Conservation (phyloP, 1,140 invertebrate species). For the Episyrphus balteatus region DNA sequence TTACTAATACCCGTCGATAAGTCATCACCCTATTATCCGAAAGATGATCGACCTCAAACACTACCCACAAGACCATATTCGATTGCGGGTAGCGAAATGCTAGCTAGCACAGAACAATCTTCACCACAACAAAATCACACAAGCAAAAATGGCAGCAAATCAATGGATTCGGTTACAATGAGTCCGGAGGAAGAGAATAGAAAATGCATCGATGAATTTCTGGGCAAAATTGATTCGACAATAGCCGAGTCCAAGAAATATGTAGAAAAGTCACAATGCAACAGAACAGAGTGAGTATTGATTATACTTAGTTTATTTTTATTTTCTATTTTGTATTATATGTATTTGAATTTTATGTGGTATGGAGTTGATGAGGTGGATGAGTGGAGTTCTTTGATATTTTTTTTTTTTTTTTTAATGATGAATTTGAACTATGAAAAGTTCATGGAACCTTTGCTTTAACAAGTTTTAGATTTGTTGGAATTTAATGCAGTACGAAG, state of each 20-base stretch:
- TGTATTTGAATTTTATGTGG: too few species aligned
- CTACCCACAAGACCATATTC: slow-evolving; percentile 34
- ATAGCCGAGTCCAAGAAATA: slow-evolving; percentile 75
- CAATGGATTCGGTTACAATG: slow-evolving; percentile 37
- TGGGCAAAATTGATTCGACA: slow-evolving; percentile 75
- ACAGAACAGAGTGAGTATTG: slow-evolving; percentile 62
- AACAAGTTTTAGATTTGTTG: too few species aligned
- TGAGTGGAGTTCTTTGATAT: too few species aligned
- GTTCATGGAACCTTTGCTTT: too few species aligned
- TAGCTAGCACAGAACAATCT: slow-evolving; percentile 4
- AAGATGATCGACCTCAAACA: slow-evolving; percentile 20
- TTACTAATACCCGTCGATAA: slow-evolving; percentile 66
- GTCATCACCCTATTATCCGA: slow-evolving; percentile 46
- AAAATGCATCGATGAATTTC: slow-evolving; percentile 61
- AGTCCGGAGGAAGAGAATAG: slow-evolving; percentile 57
- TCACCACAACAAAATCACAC: not conserved
- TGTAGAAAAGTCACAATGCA: slow-evolving; percentile 63
- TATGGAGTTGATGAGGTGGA: too few species aligned
- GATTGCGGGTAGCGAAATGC: slow-evolving; percentile 38
- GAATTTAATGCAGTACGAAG: too few species aligned
- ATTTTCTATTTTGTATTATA: too few species aligned
- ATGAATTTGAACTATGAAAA: too few species aligned
- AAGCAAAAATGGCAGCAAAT: slow-evolving; percentile 27
- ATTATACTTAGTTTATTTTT: not conserved
- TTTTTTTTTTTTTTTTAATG: too few species aligned